Evolutionary conservation across 2,888 invertebrate genomes (phyloP).

Genomic region (Meloe dianella): DNA sequence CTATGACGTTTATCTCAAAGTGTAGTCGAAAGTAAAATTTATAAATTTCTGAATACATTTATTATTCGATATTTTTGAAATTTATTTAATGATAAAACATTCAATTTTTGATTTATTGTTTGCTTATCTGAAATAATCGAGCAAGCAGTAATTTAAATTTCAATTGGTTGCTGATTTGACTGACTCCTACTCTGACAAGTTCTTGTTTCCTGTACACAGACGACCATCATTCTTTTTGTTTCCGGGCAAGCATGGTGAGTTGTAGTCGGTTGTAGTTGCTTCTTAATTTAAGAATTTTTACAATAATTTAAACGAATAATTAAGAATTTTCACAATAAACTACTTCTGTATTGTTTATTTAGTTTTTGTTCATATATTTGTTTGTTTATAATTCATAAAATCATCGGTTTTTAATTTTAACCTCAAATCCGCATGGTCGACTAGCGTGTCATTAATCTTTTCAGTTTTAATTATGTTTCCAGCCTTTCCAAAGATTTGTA

Average conservation of each 20-base stretch:
- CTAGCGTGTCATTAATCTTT: slow-evolving; percentile 4
- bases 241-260: slow-evolving; percentile 39
- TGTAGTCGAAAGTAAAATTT: not conserved
- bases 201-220: slow-evolving; percentile 27
- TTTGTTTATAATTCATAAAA: slow-evolving; percentile 12
- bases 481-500: slow-evolving; percentile 93
- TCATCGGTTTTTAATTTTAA: not conserved
- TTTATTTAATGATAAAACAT: not conserved
- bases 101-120: no score
- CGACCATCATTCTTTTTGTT: slow-evolving; percentile 34
- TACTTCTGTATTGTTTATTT: not conserved
- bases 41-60: not conserved
- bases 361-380: slow-evolving; percentile 5
- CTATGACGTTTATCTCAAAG: not conserved
- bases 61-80: not conserved
- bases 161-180: slow-evolving; percentile 21
- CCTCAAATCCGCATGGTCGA: not conserved
- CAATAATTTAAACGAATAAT: not conserved
- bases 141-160: not conserved
- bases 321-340: not conserved
- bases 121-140: not conserved
- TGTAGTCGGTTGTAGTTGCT: slow-evolving; percentile 3
- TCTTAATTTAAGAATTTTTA: not conserved
- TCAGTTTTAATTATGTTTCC: slow-evolving; percentile 50
- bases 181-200: slow-evolving; percentile 15